Conservation (phyloP, 2,888 invertebrate species). For the Athripsodes cinereus region DNA sequence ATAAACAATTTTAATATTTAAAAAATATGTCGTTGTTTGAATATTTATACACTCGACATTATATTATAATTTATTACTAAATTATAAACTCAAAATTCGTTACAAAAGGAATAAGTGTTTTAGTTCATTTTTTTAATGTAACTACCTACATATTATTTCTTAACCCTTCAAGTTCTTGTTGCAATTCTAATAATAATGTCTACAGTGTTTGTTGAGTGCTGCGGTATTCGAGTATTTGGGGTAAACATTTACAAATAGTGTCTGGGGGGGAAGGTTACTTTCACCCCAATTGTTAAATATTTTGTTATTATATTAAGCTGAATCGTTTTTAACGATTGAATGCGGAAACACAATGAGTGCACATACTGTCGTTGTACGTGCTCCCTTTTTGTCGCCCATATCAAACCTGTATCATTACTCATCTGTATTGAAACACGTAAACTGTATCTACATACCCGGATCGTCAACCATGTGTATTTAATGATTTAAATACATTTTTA, state of each 20-base stretch:
- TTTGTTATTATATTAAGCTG: constrained; percentile 10
- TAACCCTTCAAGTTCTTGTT: constrained; percentile 2
- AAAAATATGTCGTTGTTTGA: not conserved
- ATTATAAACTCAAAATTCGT: constrained; percentile 23
- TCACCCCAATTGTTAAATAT: constrained; percentile 16
- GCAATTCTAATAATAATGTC: not conserved
- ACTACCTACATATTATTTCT: not conserved
- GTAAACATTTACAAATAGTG: constrained; percentile 26
- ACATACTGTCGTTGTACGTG: constrained; percentile 13
- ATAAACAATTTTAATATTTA: no score
- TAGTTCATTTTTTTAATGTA: constrained; percentile 9
- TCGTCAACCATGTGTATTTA: not conserved
- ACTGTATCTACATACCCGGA: not conserved
- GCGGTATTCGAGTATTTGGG: constrained; percentile 21
- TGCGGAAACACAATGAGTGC: constrained; percentile 24
- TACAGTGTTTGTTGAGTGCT: constrained; percentile 10
- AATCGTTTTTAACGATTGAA: constrained; percentile 27
- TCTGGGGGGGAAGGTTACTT: constrained; percentile 13
- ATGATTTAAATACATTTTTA: no score
- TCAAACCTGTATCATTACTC: constrained; percentile 27
- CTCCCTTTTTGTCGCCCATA: constrained; percentile 20
- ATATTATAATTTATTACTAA: constrained; percentile 26
- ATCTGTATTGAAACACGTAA: constrained; percentile 13
- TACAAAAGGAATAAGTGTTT: constrained; percentile 14
- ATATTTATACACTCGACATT: constrained; percentile 19